phyloP scores from a whole-genome alignment of 2,888 invertebrate species.

The Phorcus lineatus region DNA sequence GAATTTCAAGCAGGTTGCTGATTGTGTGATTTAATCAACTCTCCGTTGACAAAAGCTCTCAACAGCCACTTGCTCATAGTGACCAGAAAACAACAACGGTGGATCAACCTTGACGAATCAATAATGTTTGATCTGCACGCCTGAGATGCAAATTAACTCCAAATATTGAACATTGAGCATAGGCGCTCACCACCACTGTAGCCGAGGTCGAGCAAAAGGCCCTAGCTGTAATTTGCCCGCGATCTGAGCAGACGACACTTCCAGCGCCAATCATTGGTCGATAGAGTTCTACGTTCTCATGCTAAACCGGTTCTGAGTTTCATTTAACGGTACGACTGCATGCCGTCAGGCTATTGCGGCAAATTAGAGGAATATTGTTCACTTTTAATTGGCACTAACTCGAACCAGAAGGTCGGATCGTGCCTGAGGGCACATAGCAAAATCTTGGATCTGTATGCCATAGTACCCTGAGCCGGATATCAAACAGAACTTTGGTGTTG shows the following conservation, averaged over 20 bases:
- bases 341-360: not conserved
- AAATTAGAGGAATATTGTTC: conserved; percentile 11
- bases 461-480: not conserved
- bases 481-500: not conserved
- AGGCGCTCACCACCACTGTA: not conserved
- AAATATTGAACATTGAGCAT: conserved; percentile 13
- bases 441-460: not conserved
- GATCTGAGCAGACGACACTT: conserved; percentile 5
- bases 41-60: not conserved
- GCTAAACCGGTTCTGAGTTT: not conserved
- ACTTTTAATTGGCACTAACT: conserved; percentile 10
- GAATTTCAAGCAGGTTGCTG: not conserved
- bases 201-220: not conserved
- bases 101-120: not conserved
- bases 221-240: not conserved
- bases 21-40: not conserved
- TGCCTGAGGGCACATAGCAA: not conserved
- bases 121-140: conserved; percentile 9
- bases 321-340: conserved; percentile 4
- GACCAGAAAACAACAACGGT: not conserved
- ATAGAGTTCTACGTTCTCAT: conserved; percentile 11
- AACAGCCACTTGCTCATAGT: not conserved
- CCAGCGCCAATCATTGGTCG: not conserved
- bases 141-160: conserved; percentile 7
- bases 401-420: not conserved